phyloP scores from a whole-genome alignment of 2,888 invertebrate species.

The Eilema sororculum region DNA sequence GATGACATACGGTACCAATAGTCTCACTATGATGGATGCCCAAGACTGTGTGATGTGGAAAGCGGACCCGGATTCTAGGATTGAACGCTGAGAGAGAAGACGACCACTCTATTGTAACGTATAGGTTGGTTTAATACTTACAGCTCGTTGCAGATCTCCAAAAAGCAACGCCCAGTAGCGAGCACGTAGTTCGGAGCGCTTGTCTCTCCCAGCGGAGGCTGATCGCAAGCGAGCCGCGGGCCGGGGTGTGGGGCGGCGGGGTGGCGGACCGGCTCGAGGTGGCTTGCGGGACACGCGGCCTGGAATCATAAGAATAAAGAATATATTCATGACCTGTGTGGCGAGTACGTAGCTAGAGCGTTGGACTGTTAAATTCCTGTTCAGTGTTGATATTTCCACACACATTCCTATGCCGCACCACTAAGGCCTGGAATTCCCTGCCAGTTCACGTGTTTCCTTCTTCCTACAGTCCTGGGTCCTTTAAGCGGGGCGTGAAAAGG shows the following conservation, averaged over 20 bases:
- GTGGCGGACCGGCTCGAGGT: conserved; percentile 85
- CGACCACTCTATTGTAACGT: not conserved
- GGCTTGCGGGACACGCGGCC: conserved; percentile 89
- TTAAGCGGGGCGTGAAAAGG: no score
- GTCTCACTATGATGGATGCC: no score
- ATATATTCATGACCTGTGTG: not conserved
- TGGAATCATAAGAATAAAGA: conserved; percentile 37
- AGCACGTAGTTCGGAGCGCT: conserved; percentile 95
- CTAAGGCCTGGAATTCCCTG: no score
- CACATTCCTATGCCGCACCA: no score
- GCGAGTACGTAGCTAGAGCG: no score
- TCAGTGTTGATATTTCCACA: no score
- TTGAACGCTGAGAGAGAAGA: not conserved
- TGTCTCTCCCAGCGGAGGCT: conserved; percentile 95
- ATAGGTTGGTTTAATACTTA: conserved; percentile 65
- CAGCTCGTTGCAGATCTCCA: conserved; percentile 96
- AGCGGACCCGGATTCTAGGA: no score
- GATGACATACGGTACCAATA: no score
- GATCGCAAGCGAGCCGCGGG: conserved; percentile 91
- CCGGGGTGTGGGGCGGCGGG: conserved; percentile 75
- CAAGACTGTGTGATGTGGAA: no score
- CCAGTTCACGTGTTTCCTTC: no score
- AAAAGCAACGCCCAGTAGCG: conserved; percentile 98
- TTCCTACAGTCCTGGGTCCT: no score
- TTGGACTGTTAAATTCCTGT: no score